Percentiles rank a stretch among this genome's conserved stretches.
Conservation (phyloP, 1,140 invertebrate genomes). For the Dendroctonus valens region DNA sequence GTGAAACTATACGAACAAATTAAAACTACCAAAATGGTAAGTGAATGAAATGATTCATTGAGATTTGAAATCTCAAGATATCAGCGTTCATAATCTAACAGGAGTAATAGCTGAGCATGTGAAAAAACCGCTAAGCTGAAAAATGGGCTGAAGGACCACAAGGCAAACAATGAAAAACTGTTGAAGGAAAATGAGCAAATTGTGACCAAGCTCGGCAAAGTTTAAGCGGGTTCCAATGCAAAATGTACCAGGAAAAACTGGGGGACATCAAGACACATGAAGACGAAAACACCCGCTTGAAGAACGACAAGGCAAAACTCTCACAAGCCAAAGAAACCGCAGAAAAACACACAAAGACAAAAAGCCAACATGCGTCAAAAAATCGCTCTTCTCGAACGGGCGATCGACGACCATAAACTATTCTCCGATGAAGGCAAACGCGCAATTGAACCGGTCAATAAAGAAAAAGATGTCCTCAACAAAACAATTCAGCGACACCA, state of each 20-base stretch:
- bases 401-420: slow-evolving; percentile 54
- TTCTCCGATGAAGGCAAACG: slow-evolving; percentile 53
- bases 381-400: slow-evolving; percentile 53
- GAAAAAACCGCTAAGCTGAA: slow-evolving; percentile 50
- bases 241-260: slow-evolving; percentile 31
- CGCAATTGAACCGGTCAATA: slow-evolving; percentile 53
- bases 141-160: slow-evolving; percentile 52
- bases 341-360: slow-evolving; percentile 47
- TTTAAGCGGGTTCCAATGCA: slow-evolving; percentile 36
- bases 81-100: slow-evolving; percentile 38
- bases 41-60: too few species aligned
- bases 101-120: slow-evolving; percentile 49
- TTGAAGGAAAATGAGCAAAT: slow-evolving; percentile 47
- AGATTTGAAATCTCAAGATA: too few species aligned
- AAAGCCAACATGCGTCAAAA: slow-evolving; percentile 52
- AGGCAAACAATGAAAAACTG: too few species aligned
- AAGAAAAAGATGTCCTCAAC: slow-evolving; percentile 59
- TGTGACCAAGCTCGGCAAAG: slow-evolving; percentile 39
- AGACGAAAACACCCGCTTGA: slow-evolving; percentile 38
- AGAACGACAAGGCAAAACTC: slow-evolving; percentile 41
- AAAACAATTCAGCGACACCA: slow-evolving; percentile 56
- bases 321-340: slow-evolving; percentile 38
- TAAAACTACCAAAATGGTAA: not conserved
- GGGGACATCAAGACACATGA: slow-evolving; percentile 38
- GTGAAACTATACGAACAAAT: slow-evolving; percentile 24